Evolutionary conservation across 2,888 invertebrate genomes (phyloP).

Genomic region (Neria commutata): DNA sequence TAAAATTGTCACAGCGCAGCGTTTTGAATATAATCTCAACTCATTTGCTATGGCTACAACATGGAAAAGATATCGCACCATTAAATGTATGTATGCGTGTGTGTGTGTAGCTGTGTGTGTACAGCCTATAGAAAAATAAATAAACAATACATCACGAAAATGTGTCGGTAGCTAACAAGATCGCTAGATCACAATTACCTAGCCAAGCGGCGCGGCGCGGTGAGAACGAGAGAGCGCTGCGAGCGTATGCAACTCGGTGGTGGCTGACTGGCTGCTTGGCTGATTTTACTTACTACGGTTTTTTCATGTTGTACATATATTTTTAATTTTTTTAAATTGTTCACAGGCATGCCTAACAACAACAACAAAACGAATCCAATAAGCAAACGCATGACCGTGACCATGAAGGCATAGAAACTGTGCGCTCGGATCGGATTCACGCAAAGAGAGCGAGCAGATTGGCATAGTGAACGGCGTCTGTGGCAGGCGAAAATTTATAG

Average conservation of each 20-base stretch:
- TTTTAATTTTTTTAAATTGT: no score
- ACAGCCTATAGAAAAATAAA: background rate
- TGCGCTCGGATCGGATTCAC: background rate
- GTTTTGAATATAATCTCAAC: background rate
- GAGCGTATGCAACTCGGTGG: no score
- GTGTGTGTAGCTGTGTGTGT: no score
- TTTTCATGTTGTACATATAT: no score
- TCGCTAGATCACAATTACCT: background rate
- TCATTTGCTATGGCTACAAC: background rate
- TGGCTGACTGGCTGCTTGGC: background rate
- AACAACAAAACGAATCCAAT: background rate
- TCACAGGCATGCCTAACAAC: background rate
- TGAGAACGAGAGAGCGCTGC: background rate
- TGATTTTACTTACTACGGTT: no score
- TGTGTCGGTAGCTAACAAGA: no score
- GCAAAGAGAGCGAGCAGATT: background rate
- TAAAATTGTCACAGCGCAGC: background rate
- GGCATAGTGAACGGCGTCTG: no score
- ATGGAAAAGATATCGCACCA: background rate
- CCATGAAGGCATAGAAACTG: background rate
- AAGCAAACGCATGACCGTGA: slow-evolving; percentile 1
- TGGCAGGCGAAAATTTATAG: background rate
- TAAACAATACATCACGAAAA: background rate
- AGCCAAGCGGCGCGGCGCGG: no score
- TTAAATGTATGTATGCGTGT: no score